Evolutionary conservation across 2,888 invertebrate species (phyloP).

Genomic region (Adineta ricciae): DNA sequence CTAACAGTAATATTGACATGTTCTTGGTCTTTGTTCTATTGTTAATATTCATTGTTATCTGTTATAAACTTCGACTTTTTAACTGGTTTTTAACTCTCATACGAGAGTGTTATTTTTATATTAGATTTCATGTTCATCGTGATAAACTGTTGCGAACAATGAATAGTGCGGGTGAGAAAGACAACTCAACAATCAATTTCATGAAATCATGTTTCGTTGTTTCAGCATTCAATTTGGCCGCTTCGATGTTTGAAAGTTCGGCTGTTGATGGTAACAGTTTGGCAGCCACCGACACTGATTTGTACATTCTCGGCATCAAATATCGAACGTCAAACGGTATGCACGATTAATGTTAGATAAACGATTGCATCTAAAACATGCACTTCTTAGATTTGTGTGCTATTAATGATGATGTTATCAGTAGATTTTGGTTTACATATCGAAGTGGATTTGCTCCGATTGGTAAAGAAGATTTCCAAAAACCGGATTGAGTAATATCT

Average conservation of each 20-base stretch:
- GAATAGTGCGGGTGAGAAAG: conserved; percentile 14
- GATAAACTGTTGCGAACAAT: not conserved
- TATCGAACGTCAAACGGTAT: not conserved
- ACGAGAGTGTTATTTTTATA: not conserved
- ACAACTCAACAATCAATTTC: too few relatives aligned
- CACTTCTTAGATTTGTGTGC: not conserved
- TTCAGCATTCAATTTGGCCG: not conserved
- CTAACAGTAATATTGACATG: not conserved
- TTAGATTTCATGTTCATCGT: not conserved
- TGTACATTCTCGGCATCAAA: conserved; percentile 1
- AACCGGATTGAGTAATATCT: not conserved
- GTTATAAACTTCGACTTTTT: not conserved
- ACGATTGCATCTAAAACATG: not conserved
- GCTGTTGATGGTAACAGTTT: not conserved
- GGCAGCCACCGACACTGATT: not conserved
- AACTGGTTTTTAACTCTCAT: not conserved
- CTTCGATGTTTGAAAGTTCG: not conserved
- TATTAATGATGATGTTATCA: conserved; percentile 17
- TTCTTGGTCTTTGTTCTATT: not conserved
- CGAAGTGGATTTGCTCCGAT: conserved; percentile 30
- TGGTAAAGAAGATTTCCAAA: not conserved
- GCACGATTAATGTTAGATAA: too few relatives aligned
- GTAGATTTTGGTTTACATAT: conserved; percentile 33
- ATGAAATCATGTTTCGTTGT: too few relatives aligned
- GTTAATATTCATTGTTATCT: not conserved